Evolutionary conservation across 2,797 vertebrate genomes (phyloP), one percentile per base, ranked within the genome.

Genomic region (Danio tinwini): DNA sequence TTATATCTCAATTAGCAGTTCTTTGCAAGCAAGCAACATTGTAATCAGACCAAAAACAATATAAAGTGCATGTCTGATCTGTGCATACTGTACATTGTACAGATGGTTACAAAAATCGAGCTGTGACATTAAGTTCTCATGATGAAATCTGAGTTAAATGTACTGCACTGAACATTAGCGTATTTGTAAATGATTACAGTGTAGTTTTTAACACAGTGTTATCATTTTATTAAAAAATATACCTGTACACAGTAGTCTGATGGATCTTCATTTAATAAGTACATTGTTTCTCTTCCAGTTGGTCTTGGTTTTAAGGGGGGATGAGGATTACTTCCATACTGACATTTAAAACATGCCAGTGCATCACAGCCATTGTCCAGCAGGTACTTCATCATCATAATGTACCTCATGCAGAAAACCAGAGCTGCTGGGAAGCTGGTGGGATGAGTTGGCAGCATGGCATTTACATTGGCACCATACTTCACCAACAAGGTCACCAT

Each of bases 361-460:
- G 94, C 95, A 0, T 97, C 86, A 8, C 95, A 96, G 44, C 96
- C 97, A 0, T 95, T 89, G 86, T 96, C 96, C 89, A 98, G 87
- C 65, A 98, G 89, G 68, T 94, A 94, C 80, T 97, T 97, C 77
- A 98, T 88, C 90, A 97, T 86, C 0, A 89, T 80, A 59, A 93
- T 91, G 86, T 91, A 93, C 87, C 95, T 95, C 91, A 95, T 93
- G 4, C 93, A 90, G 82, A 97, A 96, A 91, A 96, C 94, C 82
- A 98, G 89, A 49, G 94, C 93, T 3, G 93, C 95, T 0, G 96
- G 96, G 89, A 98, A 97, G 37, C 91, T 74, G 1, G 95, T 96
- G 6, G 93, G 94, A 69, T 95, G 94, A 14, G 93, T 94, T 74
- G 93, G 87, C 70, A 98, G 90, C 53, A 92, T 90, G 65, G 94